phyloP scores from a whole-genome alignment of 2,113 vertebrate species.

The Colinus virginianus region DNA sequence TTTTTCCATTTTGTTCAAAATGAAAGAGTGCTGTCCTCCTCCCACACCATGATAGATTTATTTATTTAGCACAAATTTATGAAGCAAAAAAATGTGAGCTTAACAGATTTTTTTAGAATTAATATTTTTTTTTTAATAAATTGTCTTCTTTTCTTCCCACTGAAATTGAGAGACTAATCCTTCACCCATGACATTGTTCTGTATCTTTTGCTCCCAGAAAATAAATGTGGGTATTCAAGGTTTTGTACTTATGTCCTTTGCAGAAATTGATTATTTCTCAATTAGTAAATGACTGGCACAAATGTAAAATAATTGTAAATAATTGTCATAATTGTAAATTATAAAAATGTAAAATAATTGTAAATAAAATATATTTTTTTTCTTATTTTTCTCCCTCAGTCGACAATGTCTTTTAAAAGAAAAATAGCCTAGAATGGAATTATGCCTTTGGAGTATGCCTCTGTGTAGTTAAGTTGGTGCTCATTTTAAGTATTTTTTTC shows the following conservation, averaged over 20 bases:
- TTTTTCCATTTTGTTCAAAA: neutral
- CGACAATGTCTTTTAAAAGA: neutral
- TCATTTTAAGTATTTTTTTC: neutral
- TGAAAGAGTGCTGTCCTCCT: neutral
- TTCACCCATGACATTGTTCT: neutral
- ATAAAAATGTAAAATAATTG: too few relatives aligned
- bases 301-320: constrained; percentile 10
- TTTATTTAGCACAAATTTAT: neutral
- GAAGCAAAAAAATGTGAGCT: neutral
- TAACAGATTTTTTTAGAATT: neutral
- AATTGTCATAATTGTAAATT: too few relatives aligned
- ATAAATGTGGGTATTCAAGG: neutral
- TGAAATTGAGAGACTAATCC: constrained; percentile 10
- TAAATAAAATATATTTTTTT: too few relatives aligned
- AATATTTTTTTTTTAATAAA: neutral
- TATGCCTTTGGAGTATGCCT: neutral
- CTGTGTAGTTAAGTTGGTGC: neutral
- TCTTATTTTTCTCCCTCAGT: neutral
- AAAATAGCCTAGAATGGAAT: neutral
- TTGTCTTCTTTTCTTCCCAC: neutral
- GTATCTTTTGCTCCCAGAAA: neutral
- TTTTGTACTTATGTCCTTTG: constrained; percentile 26
- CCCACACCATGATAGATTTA: neutral
- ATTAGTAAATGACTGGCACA: constrained; percentile 35
- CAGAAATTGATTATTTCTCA: constrained; percentile 42